Conservation (phyloP, 1,140 invertebrate species). For the Mactra quadrangularis region DNA sequence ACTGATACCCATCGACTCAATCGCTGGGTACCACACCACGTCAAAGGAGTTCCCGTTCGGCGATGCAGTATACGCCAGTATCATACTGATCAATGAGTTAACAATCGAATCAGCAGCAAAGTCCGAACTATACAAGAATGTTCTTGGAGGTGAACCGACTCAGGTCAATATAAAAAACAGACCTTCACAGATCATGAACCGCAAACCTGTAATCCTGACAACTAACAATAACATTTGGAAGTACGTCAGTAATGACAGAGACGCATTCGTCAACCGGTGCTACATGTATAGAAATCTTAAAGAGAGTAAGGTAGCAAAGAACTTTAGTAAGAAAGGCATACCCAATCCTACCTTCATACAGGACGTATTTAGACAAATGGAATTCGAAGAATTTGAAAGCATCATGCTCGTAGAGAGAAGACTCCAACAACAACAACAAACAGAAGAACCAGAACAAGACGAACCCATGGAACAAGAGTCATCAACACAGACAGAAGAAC, state of each 20-base stretch:
- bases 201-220: slow-evolving; percentile 13
- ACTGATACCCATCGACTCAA: background rate
- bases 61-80: background rate
- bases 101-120: background rate
- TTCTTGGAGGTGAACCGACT: slow-evolving; percentile 7
- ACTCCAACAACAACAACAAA: no score
- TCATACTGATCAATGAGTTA: slow-evolving; percentile 27
- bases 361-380: no score
- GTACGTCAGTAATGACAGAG: slow-evolving; percentile 4
- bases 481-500: no score
- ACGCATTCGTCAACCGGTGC: slow-evolving; percentile 9
- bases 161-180: slow-evolving; percentile 7
- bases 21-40: background rate
- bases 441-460: no score
- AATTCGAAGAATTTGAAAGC: no score
- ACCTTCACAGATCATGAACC: background rate
- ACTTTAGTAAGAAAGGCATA: no score
- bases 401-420: no score
- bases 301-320: background rate
- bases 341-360: no score
- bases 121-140: background rate
- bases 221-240: slow-evolving; percentile 30
- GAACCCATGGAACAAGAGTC: no score
- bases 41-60: background rate
- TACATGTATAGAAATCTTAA: background rate